Percentiles rank a stretch among this genome's conserved stretches.
Evolutionary conservation across 2,888 invertebrate species (phyloP).

Genomic region (Panopea generosa): DNA sequence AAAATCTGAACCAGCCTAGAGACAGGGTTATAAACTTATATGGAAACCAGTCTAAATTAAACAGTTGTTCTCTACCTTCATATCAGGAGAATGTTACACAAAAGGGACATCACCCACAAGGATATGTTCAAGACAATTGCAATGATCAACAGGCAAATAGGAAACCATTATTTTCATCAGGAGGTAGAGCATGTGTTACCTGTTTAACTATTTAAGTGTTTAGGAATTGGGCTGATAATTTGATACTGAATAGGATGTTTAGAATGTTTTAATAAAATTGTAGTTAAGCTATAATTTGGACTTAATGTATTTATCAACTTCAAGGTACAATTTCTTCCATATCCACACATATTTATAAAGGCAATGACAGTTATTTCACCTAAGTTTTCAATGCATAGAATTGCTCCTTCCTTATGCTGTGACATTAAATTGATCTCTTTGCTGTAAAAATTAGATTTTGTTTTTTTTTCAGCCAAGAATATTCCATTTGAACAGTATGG

Average conservation of each 20-base stretch:
- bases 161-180: slow-evolving; percentile 50
- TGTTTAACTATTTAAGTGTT: no score
- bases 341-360: no score
- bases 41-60: slow-evolving; percentile 9
- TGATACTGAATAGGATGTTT: no score
- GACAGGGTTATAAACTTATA: slow-evolving; percentile 36
- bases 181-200: no score
- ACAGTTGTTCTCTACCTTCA: background rate
- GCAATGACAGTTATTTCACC: no score
- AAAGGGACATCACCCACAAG: background rate
- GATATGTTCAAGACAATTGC: background rate
- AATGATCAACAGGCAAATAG: slow-evolving; percentile 19
- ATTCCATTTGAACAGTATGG: slow-evolving; percentile 19
- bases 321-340: no score
- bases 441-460: background rate
- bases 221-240: no score
- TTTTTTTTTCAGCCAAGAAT: slow-evolving; percentile 7
- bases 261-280: no score
- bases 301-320: no score
- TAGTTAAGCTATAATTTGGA: no score
- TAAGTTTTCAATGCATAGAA: no score
- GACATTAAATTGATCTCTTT: background rate
- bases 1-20: background rate
- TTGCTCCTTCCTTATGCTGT: no score
- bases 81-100: background rate